Percentiles rank a stretch among this genome's conserved stretches.
These are phyloP conservation scores for Zootoca vivipara DNA, from an alignment of 2,113 vertebrate genomes.

Conservation along the genomic window DNA sequence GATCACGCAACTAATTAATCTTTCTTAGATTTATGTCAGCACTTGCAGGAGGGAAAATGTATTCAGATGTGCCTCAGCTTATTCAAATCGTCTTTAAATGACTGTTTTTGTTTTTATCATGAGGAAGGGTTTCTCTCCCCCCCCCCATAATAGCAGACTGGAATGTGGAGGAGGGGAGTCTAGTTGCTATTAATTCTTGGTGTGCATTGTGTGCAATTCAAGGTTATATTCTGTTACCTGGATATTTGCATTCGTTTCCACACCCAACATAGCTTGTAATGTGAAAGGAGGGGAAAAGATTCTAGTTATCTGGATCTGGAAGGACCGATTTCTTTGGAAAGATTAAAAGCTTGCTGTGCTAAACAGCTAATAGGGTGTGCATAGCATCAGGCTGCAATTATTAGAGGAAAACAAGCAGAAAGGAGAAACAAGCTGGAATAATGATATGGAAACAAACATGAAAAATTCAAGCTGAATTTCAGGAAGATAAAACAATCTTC, in stretches of 20 bases:
- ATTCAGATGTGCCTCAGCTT: not conserved
- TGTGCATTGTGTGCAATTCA: not conserved
- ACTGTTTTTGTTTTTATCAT: not conserved
- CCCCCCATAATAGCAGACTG: not conserved
- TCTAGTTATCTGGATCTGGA: not conserved
- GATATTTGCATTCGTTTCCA: not conserved
- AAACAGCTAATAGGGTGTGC: not conserved
- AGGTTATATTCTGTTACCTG: not conserved
- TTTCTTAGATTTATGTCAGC: slow-evolving; percentile 8
- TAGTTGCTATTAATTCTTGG: not conserved
- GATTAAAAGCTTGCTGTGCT: slow-evolving; percentile 19
- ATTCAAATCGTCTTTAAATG: slow-evolving; percentile 11
- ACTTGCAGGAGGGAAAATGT: not conserved
- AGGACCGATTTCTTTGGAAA: slow-evolving; percentile 13
- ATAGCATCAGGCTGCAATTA: slow-evolving; percentile 6
- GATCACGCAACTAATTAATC: slow-evolving; percentile 3
- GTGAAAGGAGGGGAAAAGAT: no score
- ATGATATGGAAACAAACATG: slow-evolving; percentile 13
- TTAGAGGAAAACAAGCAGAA: slow-evolving; percentile 22
- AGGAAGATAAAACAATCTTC: not conserved
- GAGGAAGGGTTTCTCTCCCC: not conserved
- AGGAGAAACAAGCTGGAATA: not conserved
- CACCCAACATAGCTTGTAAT: not conserved
- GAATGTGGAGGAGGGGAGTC: no score
- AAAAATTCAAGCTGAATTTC: not conserved